Evolutionary conservation across 2,113 vertebrate species (phyloP), one percentile per base, ranked within the genome.

Genomic region (Mormyrus lacerda): DNA sequence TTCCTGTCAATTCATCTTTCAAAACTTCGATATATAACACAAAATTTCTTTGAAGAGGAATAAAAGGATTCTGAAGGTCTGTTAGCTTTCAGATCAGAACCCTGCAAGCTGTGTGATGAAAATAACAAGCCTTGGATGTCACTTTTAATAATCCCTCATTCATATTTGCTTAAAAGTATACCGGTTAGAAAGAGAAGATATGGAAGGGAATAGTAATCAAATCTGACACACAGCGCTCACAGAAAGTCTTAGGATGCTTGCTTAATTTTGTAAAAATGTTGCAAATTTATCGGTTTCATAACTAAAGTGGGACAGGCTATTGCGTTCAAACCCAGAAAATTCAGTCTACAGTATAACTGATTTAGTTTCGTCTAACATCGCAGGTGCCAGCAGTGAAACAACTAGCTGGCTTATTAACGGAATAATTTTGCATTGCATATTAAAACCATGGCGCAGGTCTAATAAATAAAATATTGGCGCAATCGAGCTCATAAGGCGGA

Each of bases 21-120:
- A 44, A 51, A 10, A 44, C 35, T 61, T 87, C 19, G 42, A 0
- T 44, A 44, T 53, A 53, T 47, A 47, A 53, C 11, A 50, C 85
- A 61, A 65, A 44, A 42, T 65, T 58, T 44, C 51, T 87, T 87
- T 87, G 87, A 87, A 87, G 42, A 24, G 45, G 53, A 87, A 61
- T 87, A 44, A 87, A 87, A 65, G 55, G 42, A 10, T 44, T 87
- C 13, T 24, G 35, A 58, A 87, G 27, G 58, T 61, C 53, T 44
- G 55, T 65, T 44, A 24, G 87, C 17, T 61, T 87, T 44, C 87
- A 87, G 53, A 87, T 19, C 47, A 87, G 27, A 87, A 35, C 51
- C 31, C 50, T 1, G 85, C 50, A 58, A 53, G 85, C 85, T 87
- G 48, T 53, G 11, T 48, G 85, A 55, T 42, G 50, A 53, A 39